phyloP scores from a whole-genome alignment of 1,140 invertebrate species.

The Proales similis region DNA sequence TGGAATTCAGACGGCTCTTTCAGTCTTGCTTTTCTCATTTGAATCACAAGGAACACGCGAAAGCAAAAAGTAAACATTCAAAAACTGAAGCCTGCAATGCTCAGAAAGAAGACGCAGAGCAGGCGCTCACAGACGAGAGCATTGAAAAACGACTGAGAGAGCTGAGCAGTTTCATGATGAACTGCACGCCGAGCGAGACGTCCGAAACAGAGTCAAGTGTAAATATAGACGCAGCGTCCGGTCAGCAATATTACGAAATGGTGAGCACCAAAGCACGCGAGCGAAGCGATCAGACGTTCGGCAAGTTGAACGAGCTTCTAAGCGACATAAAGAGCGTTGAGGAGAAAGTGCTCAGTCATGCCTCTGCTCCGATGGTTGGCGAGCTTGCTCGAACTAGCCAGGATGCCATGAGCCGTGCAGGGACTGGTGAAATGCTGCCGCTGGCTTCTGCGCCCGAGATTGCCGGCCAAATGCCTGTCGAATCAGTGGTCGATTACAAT shows the following conservation, averaged over 20 bases:
- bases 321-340: conserved; percentile 3
- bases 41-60: neutral
- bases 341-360: neutral
- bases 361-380: no score
- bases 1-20: neutral
- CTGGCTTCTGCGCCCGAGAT: neutral
- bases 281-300: neutral
- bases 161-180: conserved; percentile 18
- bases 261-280: conserved; percentile 11
- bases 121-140: conserved; percentile 9
- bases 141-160: conserved; percentile 20
- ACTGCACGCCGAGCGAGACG: neutral
- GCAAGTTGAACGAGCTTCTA: conserved; percentile 4
- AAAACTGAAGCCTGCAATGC: no score
- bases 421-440: no score
- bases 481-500: conserved; percentile 22
- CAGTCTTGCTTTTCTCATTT: neutral
- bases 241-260: conserved; percentile 23
- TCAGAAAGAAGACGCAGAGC: neutral
- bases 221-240: neutral
- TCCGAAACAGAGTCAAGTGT: neutral
- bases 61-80: conserved; percentile 5
- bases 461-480: neutral
- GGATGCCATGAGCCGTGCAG: no score
- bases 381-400: no score